Conservation (phyloP, 2,888 invertebrate genomes). For the Tipula unca region DNA sequence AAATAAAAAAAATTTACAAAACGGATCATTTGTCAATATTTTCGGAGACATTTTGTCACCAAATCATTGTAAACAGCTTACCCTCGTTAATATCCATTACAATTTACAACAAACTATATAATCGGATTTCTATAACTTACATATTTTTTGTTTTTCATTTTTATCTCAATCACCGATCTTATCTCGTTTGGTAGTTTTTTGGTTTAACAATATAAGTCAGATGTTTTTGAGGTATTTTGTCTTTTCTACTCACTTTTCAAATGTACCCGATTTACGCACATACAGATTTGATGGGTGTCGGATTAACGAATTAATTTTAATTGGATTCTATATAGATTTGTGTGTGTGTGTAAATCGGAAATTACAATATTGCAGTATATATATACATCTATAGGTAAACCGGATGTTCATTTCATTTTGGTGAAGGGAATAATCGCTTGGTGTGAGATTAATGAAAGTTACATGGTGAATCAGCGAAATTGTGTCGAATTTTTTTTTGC, state of each 20-base stretch:
- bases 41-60: background rate
- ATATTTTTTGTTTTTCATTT: no score
- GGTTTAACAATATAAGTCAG: background rate
- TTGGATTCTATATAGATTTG: background rate
- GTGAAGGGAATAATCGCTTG: no score
- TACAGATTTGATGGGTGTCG: background rate
- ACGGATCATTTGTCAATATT: background rate
- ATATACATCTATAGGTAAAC: no score
- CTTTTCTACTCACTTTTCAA: background rate
- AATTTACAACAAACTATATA: background rate
- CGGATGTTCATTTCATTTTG: background rate
- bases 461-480: no score
- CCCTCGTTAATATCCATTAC: background rate
- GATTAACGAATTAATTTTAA: background rate
- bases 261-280: background rate
- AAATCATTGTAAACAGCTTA: background rate
- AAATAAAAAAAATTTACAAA: background rate
- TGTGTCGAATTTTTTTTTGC: no score
- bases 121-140: background rate
- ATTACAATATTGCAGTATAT: background rate
- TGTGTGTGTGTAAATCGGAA: background rate
- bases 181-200: background rate
- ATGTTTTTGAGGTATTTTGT: background rate
- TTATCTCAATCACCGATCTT: background rate
- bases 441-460: no score